Percentiles rank a stretch among this genome's conserved stretches.
Evolutionary conservation across 1,140 invertebrate genomes (phyloP).

Genomic region (Ostrea denselamellosa): DNA sequence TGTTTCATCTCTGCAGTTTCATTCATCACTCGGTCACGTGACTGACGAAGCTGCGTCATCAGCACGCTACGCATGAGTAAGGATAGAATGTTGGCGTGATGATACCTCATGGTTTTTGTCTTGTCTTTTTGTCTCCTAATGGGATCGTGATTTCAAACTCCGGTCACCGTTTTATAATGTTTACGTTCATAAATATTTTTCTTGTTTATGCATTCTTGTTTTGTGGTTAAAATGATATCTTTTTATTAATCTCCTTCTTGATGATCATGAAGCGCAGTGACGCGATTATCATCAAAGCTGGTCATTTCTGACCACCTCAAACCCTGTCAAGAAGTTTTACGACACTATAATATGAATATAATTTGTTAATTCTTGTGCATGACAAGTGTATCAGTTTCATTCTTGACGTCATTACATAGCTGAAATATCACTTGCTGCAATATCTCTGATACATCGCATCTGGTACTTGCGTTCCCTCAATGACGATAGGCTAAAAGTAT

Average conservation of each 20-base stretch:
- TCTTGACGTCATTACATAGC: too few species aligned
- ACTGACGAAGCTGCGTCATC: neutral
- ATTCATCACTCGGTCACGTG: constrained; percentile 18
- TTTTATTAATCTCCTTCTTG: neutral
- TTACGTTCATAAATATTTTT: neutral
- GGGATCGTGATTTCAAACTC: neutral
- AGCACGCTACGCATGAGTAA: neutral
- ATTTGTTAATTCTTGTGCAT: too few species aligned
- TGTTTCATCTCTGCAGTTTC: neutral
- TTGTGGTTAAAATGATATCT: neutral
- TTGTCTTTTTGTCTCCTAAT: neutral
- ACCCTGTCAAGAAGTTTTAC: too few species aligned
- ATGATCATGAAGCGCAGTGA: neutral
- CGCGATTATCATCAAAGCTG: neutral
- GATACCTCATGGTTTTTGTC: neutral
- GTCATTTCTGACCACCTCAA: neutral
- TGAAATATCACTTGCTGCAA: too few species aligned
- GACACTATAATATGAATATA: too few species aligned
- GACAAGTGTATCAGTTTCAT: too few species aligned
- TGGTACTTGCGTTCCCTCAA: too few species aligned
- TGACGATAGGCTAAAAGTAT: too few species aligned
- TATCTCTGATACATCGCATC: too few species aligned
- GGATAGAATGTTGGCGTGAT: neutral
- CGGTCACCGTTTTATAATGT: neutral
- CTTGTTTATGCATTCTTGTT: constrained; percentile 12